Conservation (phyloP, 2,888 invertebrate species). For the Lithophane leautieri region DNA sequence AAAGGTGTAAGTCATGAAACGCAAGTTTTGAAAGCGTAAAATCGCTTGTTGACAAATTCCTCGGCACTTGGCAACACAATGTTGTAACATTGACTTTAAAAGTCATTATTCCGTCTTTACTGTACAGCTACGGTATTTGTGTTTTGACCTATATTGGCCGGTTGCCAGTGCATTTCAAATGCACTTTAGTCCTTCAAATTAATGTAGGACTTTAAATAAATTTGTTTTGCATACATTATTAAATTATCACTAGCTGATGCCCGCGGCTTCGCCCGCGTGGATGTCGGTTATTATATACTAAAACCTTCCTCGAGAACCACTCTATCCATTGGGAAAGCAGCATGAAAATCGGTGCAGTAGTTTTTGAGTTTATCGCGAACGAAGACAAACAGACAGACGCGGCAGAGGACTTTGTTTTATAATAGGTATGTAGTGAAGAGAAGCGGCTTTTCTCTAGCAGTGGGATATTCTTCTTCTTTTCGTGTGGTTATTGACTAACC, state of each 20-base stretch:
- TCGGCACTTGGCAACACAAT: slow-evolving; percentile 48
- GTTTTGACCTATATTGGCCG: slow-evolving; percentile 48
- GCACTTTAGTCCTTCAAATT: slow-evolving; percentile 18
- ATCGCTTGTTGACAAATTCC: slow-evolving; percentile 41
- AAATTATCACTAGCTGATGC: too few relatives aligned
- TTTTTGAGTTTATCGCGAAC: too few relatives aligned
- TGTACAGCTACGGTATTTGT: slow-evolving; percentile 19
- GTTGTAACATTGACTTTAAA: slow-evolving; percentile 5
- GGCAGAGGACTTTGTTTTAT: too few relatives aligned
- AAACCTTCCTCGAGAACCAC: too few relatives aligned
- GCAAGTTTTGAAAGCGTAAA: neutral
- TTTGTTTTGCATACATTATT: slow-evolving; percentile 11
- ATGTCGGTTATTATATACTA: too few relatives aligned
- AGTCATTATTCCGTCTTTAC: slow-evolving; percentile 1
- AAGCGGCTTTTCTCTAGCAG: neutral
- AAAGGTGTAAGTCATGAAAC: neutral
- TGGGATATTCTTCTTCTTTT: neutral
- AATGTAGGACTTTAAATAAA: slow-evolving; percentile 31
- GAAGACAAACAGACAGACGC: too few relatives aligned
- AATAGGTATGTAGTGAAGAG: too few relatives aligned
- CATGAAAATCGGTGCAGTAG: too few relatives aligned
- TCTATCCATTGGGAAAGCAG: too few relatives aligned
- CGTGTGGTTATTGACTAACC: too few relatives aligned
- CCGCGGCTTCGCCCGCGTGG: too few relatives aligned
- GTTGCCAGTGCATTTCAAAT: slow-evolving; percentile 35